phyloP scores from a whole-genome alignment of 2,888 invertebrate genomes.

The Hypsopygia costalis region DNA sequence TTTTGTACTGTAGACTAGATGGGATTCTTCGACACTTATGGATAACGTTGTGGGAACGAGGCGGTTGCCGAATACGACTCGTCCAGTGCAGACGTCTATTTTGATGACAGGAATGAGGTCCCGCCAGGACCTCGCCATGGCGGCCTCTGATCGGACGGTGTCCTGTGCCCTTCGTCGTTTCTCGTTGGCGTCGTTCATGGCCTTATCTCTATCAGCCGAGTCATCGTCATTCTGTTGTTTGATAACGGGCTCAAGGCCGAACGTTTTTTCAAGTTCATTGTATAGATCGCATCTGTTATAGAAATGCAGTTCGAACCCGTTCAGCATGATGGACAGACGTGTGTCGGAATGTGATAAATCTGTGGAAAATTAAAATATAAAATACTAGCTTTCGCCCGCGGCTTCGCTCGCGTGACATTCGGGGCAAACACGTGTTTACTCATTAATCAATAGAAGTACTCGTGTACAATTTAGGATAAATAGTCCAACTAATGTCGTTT shows the following conservation, averaged over 20 bases:
- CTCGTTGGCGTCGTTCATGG: conserved; percentile 83
- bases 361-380: conserved; percentile 59
- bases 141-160: conserved; percentile 86
- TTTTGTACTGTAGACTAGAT: conserved; percentile 96
- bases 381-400: no score
- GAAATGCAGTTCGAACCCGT: conserved; percentile 96
- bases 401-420: no score
- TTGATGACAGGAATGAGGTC: conserved; percentile 98
- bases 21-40: conserved; percentile 95
- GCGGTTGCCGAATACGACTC: conserved; percentile 97
- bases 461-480: no score
- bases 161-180: conserved; percentile 73
- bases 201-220: conserved; percentile 76
- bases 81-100: conserved; percentile 94
- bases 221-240: conserved; percentile 83
- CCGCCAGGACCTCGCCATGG: conserved; percentile 94
- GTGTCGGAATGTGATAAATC: conserved; percentile 98
- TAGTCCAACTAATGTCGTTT: no score
- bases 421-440: no score
- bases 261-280: conserved; percentile 91
- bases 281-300: conserved; percentile 96
- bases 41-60: conserved; percentile 96
- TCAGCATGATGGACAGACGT: conserved; percentile 92
- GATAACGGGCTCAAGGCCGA: conserved; percentile 90
- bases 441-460: no score